A percentile compares a stretch with the other conserved stretches of the same genome.
Conservation (phyloP, 2,797 vertebrate genomes). For the Picus viridis region DNA sequence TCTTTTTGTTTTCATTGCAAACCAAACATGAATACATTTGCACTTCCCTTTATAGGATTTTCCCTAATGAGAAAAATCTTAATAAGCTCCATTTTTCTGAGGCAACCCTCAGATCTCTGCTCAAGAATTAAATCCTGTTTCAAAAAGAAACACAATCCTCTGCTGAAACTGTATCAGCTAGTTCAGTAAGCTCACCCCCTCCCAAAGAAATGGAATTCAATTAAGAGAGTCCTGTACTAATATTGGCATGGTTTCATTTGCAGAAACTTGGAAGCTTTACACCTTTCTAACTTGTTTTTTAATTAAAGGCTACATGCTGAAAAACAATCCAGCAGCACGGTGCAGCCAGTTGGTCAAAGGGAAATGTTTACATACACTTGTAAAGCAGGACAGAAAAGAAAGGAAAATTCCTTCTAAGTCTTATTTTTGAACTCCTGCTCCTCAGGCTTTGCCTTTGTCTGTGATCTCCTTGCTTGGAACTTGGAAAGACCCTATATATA, state of each 20-base stretch:
- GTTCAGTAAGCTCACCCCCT: neutral
- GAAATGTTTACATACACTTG: neutral
- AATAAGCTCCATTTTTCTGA: neutral
- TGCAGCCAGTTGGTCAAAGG: neutral
- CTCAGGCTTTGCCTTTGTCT: neutral
- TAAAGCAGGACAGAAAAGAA: neutral
- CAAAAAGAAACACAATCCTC: neutral
- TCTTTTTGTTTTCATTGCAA: neutral
- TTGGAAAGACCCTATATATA: neutral
- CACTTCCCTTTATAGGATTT: neutral
- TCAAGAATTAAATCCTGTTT: neutral
- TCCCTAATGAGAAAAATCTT: neutral
- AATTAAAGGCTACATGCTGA: neutral
- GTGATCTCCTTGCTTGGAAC: neutral
- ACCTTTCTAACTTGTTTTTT: neutral
- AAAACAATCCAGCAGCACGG: neutral
- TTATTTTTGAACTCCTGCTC: neutral
- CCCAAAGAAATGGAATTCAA: neutral
- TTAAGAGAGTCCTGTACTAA: neutral
- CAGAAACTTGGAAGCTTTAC: neutral
- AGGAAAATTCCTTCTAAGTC: neutral
- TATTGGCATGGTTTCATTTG: rapidly evolving
- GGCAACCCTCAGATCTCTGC: neutral
- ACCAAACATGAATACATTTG: neutral
- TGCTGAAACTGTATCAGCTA: neutral